Conservation (phyloP, 2,888 invertebrate species). For the Cerastis leucographa region DNA sequence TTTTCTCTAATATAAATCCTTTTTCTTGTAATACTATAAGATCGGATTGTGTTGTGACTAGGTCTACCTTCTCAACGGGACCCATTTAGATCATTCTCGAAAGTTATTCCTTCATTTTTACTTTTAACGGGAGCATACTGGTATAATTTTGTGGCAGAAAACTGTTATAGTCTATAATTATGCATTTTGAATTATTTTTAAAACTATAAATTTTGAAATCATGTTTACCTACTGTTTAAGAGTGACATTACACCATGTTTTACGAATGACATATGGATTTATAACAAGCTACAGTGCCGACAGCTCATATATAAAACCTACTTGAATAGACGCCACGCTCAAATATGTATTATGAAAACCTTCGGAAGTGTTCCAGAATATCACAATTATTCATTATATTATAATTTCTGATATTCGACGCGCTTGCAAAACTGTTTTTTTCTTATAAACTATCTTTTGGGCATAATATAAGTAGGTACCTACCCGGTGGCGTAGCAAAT, state of each 20-base stretch:
- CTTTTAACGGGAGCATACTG: conserved; percentile 82
- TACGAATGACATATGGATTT: conserved; percentile 31
- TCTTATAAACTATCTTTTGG: not conserved
- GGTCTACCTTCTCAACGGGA: conserved; percentile 77
- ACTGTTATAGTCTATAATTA: conserved; percentile 47
- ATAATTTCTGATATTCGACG: not conserved
- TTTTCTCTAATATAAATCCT: conserved; percentile 91
- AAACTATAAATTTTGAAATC: conserved; percentile 51
- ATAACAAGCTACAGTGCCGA: conserved; percentile 33
- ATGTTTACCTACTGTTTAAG: conserved; percentile 30
- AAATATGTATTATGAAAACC: not conserved
- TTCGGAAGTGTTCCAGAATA: not conserved
- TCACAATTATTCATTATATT: not conserved
- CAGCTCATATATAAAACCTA: conserved; percentile 30
- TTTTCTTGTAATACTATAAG: conserved; percentile 82
- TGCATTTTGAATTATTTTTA: conserved; percentile 58
- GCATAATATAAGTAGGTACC: too few relatives aligned
- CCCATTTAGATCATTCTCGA: conserved; percentile 75
- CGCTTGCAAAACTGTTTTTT: not conserved
- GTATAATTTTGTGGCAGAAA: conserved; percentile 47
- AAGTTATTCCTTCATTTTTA: conserved; percentile 81
- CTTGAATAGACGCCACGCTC: not conserved
- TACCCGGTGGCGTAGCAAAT: too few relatives aligned
- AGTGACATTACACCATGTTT: not conserved
- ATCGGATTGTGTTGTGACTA: conserved; percentile 83